A percentile compares a stretch with the other conserved stretches of the same genome.
phyloP scores from a whole-genome alignment of 2,797 vertebrate species.

The Acipenser ruthenus region DNA sequence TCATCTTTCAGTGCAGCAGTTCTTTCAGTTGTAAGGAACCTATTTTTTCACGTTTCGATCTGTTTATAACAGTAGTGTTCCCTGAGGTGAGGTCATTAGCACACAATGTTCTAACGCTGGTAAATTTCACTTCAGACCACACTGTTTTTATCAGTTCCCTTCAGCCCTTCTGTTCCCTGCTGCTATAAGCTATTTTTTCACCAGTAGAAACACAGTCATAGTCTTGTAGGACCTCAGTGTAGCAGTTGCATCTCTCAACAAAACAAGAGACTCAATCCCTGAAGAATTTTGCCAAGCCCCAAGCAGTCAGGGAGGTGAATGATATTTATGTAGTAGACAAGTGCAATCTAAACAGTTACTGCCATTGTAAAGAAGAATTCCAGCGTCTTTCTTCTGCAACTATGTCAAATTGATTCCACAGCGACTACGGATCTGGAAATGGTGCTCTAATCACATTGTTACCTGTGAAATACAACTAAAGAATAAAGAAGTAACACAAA shows the following conservation, averaged over 20 bases:
- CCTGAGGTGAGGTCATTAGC: conserved; percentile 1
- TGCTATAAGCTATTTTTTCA: neutral
- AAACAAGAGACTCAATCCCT: conserved; percentile 9
- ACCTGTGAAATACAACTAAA: too few relatives aligned
- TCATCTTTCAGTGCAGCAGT: neutral
- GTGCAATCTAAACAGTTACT: neutral
- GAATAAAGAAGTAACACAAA: too few relatives aligned
- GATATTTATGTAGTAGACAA: neutral
- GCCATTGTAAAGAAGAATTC: neutral
- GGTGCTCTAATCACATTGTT: too few relatives aligned
- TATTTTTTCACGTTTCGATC: neutral
- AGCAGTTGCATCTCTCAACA: neutral
- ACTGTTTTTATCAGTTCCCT: neutral
- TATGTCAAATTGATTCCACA: neutral
- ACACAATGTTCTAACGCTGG: conserved; percentile 3
- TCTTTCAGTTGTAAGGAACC: neutral
- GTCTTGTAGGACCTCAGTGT: conserved; percentile 5
- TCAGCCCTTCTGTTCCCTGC: conserved; percentile 1
- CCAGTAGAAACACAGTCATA: conserved; percentile 1
- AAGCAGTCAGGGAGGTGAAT: neutral
- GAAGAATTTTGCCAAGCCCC: neutral
- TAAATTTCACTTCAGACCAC: conserved; percentile 6
- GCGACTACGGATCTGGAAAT: too few relatives aligned
- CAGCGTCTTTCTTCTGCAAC: neutral
- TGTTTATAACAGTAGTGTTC: neutral